A percentile compares a stretch with the other conserved stretches of the same genome.
Evolutionary conservation across 2,797 vertebrate genomes (phyloP).

Genomic region (Dendrocincla fuliginosa): DNA sequence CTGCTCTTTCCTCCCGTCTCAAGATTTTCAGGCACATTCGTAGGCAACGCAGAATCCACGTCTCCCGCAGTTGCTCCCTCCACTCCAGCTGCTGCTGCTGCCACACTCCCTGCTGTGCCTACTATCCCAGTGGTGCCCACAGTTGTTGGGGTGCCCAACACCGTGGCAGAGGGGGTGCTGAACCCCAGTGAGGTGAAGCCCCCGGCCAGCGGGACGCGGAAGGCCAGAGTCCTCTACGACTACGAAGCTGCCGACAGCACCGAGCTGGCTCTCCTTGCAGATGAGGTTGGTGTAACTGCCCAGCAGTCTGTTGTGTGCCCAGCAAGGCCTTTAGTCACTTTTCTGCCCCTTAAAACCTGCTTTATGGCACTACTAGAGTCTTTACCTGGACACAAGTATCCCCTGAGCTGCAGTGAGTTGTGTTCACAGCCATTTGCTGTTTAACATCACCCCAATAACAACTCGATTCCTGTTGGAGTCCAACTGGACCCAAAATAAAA

Average conservation of each 20-base stretch:
- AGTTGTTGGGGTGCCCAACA: constrained; percentile 52
- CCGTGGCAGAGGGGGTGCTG: constrained; percentile 75
- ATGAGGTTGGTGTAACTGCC: constrained; percentile 82
- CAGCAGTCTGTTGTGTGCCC: background rate
- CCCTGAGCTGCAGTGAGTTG: background rate
- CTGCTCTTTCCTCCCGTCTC: background rate
- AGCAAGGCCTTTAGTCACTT: background rate
- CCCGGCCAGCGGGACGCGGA: constrained; percentile 88
- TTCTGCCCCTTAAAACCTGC: background rate
- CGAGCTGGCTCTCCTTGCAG: constrained; percentile 89
- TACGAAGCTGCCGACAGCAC: constrained; percentile 92
- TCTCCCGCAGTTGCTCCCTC: constrained; percentile 72
- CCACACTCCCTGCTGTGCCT: constrained; percentile 65
- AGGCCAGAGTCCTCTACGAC: constrained; percentile 91
- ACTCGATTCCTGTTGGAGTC: background rate
- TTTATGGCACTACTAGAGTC: background rate
- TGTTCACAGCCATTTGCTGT: background rate
- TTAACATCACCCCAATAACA: background rate
- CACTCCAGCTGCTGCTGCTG: constrained; percentile 63
- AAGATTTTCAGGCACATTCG: constrained; percentile 87
- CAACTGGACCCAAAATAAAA: background rate
- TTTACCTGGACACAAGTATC: background rate
- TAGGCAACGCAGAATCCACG: constrained; percentile 79
- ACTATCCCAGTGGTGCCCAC: constrained; percentile 77
- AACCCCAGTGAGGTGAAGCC: constrained; percentile 88